These are phyloP conservation scores for Leucosticte australis DNA, from an alignment of 2,113 vertebrate genomes.

Conservation along the genomic window DNA sequence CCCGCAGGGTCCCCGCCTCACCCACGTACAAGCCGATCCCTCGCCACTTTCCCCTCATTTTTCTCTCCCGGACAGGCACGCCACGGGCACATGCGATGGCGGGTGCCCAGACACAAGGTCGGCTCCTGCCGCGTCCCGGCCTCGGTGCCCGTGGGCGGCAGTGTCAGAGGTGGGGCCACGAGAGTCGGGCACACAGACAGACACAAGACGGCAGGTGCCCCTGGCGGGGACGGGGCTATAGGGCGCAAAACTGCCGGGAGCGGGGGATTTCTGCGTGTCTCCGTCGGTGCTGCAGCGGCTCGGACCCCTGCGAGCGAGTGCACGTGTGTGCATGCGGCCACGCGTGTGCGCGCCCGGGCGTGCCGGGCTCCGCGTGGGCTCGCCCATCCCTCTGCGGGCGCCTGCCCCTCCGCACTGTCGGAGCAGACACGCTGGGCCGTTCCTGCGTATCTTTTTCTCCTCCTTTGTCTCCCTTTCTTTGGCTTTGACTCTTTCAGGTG, in stretches of 20 bases:
- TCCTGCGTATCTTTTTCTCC: not conserved
- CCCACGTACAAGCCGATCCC: not conserved
- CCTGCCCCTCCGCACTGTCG: not conserved
- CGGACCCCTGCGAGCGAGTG: not conserved
- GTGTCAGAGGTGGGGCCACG: not conserved
- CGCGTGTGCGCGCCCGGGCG: not conserved
- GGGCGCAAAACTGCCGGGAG: not conserved
- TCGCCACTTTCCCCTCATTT: not conserved
- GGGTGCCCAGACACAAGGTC: too few species aligned
- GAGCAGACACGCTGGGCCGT: not conserved
- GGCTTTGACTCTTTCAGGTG: constrained; percentile 59
- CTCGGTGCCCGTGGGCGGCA: not conserved
- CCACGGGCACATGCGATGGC: not conserved
- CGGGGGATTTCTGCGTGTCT: not conserved
- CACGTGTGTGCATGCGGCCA: not conserved
- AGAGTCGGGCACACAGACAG: not conserved
- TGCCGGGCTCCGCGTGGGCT: not conserved
- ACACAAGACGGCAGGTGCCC: not conserved
- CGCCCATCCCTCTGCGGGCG: not conserved
- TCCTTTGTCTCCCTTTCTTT: not conserved
- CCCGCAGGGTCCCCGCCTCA: not conserved
- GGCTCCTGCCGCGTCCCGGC: not conserved
- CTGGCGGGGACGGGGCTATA: not conserved
- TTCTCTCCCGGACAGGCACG: not conserved
- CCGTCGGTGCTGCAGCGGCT: not conserved